These are phyloP conservation scores for Odontocerum albicorne DNA, from an alignment of 2,888 invertebrate species.

Conservation along the genomic window DNA sequence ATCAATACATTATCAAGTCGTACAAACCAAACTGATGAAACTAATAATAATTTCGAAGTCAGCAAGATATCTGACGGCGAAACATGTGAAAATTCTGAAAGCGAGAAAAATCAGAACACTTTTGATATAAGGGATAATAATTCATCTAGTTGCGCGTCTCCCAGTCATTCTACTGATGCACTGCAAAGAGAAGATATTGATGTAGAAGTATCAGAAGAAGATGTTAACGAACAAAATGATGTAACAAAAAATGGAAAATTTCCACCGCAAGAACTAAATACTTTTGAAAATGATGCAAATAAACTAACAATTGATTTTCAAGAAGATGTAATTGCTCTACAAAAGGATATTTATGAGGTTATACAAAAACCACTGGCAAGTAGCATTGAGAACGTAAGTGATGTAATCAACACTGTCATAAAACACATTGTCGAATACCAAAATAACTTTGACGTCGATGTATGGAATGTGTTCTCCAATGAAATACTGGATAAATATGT, in stretches of 20 bases:
- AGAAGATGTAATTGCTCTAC: slow-evolving; percentile 53
- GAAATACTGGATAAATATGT: no score
- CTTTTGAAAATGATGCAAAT: background rate
- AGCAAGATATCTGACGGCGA: background rate
- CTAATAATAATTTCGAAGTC: slow-evolving; percentile 9
- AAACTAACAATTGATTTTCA: slow-evolving; percentile 47
- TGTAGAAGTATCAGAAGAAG: background rate
- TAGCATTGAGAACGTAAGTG: slow-evolving; percentile 57
- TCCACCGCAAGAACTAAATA: background rate
- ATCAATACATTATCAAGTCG: background rate
- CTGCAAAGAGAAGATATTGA: no score
- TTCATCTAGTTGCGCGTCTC: background rate
- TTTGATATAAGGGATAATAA: background rate
- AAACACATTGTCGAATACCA: slow-evolving; percentile 53
- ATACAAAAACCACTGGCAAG: slow-evolving; percentile 55
- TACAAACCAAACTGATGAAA: background rate
- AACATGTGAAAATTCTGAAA: background rate
- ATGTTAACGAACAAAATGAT: background rate
- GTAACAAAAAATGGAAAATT: no score
- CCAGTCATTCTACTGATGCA: no score
- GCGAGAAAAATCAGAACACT: background rate
- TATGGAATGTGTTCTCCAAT: no score
- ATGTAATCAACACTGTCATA: slow-evolving; percentile 56
- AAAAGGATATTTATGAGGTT: slow-evolving; percentile 55
- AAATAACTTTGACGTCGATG: slow-evolving; percentile 36